Evolutionary conservation across 2,113 vertebrate genomes (phyloP).

Genomic region (Syrmaticus mikado): DNA sequence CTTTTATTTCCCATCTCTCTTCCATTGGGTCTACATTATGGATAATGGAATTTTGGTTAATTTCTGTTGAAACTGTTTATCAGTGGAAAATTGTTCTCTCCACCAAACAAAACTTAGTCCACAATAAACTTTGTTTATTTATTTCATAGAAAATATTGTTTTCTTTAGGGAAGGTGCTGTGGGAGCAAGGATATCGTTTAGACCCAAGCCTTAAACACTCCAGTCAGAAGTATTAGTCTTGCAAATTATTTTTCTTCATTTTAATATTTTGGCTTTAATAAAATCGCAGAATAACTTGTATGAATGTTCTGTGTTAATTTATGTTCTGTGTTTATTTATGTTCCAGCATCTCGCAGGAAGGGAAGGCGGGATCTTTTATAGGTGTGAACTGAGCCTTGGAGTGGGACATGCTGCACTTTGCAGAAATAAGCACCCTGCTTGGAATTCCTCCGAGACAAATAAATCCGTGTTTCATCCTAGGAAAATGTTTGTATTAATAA

Average conservation of each 20-base stretch:
- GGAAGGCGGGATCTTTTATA: neutral
- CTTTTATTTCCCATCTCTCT: neutral
- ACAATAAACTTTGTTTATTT: neutral
- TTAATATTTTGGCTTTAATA: neutral
- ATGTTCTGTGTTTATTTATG: neutral
- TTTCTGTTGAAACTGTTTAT: neutral
- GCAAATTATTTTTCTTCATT: no score
- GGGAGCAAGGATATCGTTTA: neutral
- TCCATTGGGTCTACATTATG: neutral
- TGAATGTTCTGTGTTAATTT: neutral
- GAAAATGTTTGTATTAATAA: neutral
- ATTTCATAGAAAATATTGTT: neutral
- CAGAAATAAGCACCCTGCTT: neutral
- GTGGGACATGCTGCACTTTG: neutral
- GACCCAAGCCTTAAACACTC: neutral
- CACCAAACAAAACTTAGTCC: neutral
- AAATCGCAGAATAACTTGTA: neutral
- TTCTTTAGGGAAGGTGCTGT: neutral
- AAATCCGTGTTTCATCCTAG: neutral
- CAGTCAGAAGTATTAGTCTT: neutral
- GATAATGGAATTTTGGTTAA: neutral
- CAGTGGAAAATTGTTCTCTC: neutral
- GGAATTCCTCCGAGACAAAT: neutral
- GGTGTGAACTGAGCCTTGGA: neutral
- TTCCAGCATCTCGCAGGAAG: neutral